Evolutionary conservation across 2,113 vertebrate genomes (phyloP), one percentile per base, ranked within the genome.

Genomic region (pig (Sus scrofa)): DNA sequence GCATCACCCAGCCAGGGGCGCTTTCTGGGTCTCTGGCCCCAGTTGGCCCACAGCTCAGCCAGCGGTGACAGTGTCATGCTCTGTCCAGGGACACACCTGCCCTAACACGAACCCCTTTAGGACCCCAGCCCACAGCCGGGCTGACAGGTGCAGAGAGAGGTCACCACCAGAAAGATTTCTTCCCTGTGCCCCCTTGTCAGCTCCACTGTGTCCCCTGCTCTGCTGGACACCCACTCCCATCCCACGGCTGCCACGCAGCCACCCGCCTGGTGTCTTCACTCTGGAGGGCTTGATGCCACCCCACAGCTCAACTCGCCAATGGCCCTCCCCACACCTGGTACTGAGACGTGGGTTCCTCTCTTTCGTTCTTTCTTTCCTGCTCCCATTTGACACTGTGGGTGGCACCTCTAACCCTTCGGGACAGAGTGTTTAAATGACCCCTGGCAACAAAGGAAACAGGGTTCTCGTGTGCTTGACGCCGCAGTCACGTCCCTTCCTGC

Each of bases 191-290:
- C 14, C 50, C 60, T 6, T 1, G 19, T 54, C 24, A 2, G 1
- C 14, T 12, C 54, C 22, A 4, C 10, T 0, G 1, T 22, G 0
- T 1, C n/a, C 16, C 30, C 68, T 63, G 63, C 13, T 52, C 15
- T 4, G 0, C 34, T 3, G 68, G 78, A 54, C 60, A 44, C 7
- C 20, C 50, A 13, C 27, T 7, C 56, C 1, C 0, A 18, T 16
- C 14, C 87, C 22, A 20, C 24, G 6, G 30, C 13, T 6, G 30
- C 34, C n/a, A 1, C 7, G 52, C 0, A 7, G 39, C 44, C 16
- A 4, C 34, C n/a, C 0, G 11, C 7, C 0, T 20, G 30, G 8
- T 9, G 30, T 0, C 11, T 2, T 52, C 9, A 13, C 19, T 12
- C 20, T 9, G 5, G 0, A 26, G 7, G 27, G 50, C 67, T 39